Percentiles rank a stretch among this genome's conserved stretches.
Conservation (phyloP, 2,888 invertebrate species). For the Euplexia lucipara region DNA sequence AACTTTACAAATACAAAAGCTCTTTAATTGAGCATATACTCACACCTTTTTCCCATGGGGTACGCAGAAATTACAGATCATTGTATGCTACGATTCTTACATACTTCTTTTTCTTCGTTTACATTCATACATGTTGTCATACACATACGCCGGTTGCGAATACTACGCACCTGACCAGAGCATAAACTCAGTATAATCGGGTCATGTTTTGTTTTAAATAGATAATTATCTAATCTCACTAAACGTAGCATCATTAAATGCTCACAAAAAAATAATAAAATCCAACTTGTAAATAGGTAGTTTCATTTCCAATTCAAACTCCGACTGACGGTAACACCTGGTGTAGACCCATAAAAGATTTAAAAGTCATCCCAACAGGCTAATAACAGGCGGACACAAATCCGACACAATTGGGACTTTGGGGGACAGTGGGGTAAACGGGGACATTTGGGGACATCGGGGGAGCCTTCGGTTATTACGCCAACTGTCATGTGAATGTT, state of each 20-base stretch:
- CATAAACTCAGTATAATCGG: no score
- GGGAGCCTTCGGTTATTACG: constrained; percentile 7
- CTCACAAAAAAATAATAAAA: constrained; percentile 17
- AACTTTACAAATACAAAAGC: background rate
- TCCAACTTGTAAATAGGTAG: constrained; percentile 31
- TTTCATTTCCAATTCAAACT: constrained; percentile 33
- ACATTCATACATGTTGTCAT: no score
- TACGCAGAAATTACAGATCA: no score
- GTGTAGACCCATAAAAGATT: constrained; percentile 44
- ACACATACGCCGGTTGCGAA: no score
- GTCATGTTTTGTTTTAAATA: no score
- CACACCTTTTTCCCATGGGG: no score
- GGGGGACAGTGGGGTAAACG: constrained; percentile 8
- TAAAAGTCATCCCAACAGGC: constrained; percentile 59
- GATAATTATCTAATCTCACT: background rate
- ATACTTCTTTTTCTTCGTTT: no score
- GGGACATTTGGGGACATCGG: constrained; percentile 18
- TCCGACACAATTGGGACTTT: constrained; percentile 34
- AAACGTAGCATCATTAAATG: background rate
- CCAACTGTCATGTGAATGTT: constrained; percentile 11
- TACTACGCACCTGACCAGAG: no score
- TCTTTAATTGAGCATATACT: no score
- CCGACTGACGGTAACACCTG: constrained; percentile 33
- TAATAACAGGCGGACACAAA: constrained; percentile 60
- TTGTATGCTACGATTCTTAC: no score